Conservation (phyloP, 2,797 vertebrate genomes). For the Peromyscus melanophrys region DNA sequence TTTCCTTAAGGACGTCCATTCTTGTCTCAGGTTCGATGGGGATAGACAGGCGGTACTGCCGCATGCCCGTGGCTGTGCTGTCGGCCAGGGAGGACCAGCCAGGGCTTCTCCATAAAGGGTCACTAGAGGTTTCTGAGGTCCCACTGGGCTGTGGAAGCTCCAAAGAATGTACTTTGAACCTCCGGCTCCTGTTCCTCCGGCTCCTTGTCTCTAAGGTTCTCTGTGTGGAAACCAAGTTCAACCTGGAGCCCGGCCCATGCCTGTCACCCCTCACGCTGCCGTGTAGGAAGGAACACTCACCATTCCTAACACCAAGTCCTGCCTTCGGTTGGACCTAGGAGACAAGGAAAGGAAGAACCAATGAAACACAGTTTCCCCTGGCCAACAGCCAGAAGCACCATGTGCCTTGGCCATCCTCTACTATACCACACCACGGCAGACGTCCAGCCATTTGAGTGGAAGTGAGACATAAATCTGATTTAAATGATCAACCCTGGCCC, state of each 20-base stretch:
- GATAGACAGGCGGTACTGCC: neutral
- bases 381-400: neutral
- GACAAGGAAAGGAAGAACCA: slow-evolving; percentile 57
- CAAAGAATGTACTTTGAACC: neutral
- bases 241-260: neutral
- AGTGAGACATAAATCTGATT: neutral
- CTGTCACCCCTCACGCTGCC: accelerated
- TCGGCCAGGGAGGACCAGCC: slow-evolving; percentile 88
- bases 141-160: slow-evolving; percentile 53
- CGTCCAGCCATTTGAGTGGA: neutral
- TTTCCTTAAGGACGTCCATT: slow-evolving; percentile 71
- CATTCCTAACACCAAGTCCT: slow-evolving; percentile 19
- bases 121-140: slow-evolving; percentile 83
- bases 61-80: slow-evolving; percentile 65
- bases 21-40: slow-evolving; percentile 16
- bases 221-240: neutral
- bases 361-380: neutral
- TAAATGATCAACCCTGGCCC: neutral
- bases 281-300: neutral
- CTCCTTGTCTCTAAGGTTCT: slow-evolving; percentile 26
- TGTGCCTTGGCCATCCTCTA: neutral
- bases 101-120: slow-evolving; percentile 87
- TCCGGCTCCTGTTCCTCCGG: slow-evolving; percentile 29
- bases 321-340: slow-evolving; percentile 85
- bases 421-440: neutral